phyloP scores from a whole-genome alignment of 2,113 vertebrate species.

The Neomonachus schauinslandi region DNA sequence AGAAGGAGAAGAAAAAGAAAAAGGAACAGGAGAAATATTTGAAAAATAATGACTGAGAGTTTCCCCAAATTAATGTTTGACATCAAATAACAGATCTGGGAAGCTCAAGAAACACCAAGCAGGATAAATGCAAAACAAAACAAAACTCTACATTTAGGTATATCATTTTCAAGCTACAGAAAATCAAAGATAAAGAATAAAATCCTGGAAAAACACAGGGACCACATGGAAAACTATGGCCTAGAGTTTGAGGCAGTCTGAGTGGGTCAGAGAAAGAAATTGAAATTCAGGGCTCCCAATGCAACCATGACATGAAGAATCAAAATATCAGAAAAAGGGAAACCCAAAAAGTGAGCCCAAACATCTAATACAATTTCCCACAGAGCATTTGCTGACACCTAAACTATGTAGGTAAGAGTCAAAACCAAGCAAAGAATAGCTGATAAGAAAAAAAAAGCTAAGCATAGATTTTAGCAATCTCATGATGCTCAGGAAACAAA shows the following conservation, averaged over 20 bases:
- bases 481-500: not conserved
- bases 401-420: not conserved
- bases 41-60: not conserved
- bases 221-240: not conserved
- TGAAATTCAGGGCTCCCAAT: not conserved
- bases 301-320: not conserved
- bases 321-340: not conserved
- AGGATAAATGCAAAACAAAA: not conserved
- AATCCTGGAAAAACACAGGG: not conserved
- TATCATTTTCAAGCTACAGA: not conserved
- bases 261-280: not conserved
- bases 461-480: not conserved
- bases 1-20: not conserved
- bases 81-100: not conserved
- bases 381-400: not conserved
- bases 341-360: not conserved
- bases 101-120: not conserved
- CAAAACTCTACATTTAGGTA: not conserved
- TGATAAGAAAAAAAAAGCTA: not conserved
- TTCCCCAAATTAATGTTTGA: not conserved
- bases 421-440: not conserved
- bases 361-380: not conserved
- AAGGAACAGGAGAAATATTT: not conserved
- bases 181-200: not conserved
- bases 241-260: not conserved